Evolutionary conservation across 1,140 invertebrate genomes (phyloP).

Genomic region (Lysiphlebus fabarum): DNA sequence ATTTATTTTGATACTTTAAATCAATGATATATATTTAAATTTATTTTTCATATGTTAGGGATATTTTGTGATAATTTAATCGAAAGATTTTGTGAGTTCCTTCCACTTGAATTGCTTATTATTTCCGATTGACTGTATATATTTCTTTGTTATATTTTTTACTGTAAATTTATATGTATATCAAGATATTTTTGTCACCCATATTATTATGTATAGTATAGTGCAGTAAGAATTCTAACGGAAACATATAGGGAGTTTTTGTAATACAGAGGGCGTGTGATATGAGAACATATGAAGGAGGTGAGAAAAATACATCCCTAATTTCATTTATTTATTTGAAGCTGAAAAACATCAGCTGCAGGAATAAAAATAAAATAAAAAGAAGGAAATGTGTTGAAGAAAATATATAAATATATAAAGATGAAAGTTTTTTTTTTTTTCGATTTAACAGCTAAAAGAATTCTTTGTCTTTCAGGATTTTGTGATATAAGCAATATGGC

Average conservation of each 20-base stretch:
- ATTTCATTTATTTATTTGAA: neutral
- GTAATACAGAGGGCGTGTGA: neutral
- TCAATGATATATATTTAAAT: neutral
- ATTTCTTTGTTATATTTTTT: neutral
- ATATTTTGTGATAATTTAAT: neutral
- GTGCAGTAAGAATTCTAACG: neutral
- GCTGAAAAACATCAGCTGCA: neutral
- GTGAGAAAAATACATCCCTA: neutral
- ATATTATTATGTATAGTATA: too few species aligned
- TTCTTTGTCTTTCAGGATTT: too few species aligned
- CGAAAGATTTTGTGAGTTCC: slow-evolving; percentile 12
- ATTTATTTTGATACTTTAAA: neutral
- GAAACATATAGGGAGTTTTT: neutral
- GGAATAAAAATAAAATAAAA: neutral
- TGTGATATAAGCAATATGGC: too few species aligned
- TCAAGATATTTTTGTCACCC: neutral
- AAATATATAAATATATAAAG: too few species aligned
- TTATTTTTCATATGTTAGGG: too few species aligned
- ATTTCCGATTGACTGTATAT: slow-evolving; percentile 26
- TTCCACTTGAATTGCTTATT: slow-evolving; percentile 19
- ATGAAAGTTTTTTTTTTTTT: too few species aligned
- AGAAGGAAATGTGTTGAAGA: neutral
- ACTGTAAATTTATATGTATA: neutral
- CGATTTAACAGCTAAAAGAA: too few species aligned
- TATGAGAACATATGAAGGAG: slow-evolving; percentile 12